Evolutionary conservation across 2,113 vertebrate genomes (phyloP).

Genomic region (Cottus gobio): DNA sequence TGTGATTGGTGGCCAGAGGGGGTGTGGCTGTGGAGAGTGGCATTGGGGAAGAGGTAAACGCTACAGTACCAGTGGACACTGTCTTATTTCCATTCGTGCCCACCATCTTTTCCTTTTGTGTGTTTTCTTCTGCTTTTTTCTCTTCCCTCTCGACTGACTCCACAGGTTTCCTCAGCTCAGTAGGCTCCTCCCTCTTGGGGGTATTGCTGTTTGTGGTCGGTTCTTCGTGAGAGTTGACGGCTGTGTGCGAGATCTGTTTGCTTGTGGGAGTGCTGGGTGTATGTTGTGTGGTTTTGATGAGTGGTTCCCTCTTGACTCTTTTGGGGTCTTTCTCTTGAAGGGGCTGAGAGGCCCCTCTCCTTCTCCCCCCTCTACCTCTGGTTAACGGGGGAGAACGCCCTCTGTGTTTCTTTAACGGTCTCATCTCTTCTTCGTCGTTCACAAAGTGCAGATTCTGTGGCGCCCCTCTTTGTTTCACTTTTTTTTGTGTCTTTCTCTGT

Average conservation of each 20-base stretch:
- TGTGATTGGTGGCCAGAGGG: constrained; percentile 66
- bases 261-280: constrained; percentile 57
- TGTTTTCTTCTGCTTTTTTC: constrained; percentile 62
- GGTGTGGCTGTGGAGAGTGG: constrained; percentile 54
- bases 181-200: constrained; percentile 69
- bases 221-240: constrained; percentile 61
- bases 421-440: constrained; percentile 80
- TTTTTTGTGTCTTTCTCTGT: constrained; percentile 33
- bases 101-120: constrained; percentile 67
- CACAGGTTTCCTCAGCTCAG: constrained; percentile 73
- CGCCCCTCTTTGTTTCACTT: constrained; percentile 45
- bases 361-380: constrained; percentile 85
- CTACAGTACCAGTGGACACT: constrained; percentile 52
- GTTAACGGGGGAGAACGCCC: constrained; percentile 83
- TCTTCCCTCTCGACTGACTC: constrained; percentile 65
- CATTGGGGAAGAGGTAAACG: constrained; percentile 61
- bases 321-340: constrained; percentile 73
- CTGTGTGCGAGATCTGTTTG: constrained; percentile 67
- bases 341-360: constrained; percentile 72
- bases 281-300: constrained; percentile 68
- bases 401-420: constrained; percentile 86
- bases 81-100: constrained; percentile 60
- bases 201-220: constrained; percentile 63
- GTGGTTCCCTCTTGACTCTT: constrained; percentile 74
- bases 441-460: constrained; percentile 58